Evolutionary conservation across 2,888 invertebrate species (phyloP), one percentile per base, ranked within the genome.

Genomic region (Eristalinus aeneus): DNA sequence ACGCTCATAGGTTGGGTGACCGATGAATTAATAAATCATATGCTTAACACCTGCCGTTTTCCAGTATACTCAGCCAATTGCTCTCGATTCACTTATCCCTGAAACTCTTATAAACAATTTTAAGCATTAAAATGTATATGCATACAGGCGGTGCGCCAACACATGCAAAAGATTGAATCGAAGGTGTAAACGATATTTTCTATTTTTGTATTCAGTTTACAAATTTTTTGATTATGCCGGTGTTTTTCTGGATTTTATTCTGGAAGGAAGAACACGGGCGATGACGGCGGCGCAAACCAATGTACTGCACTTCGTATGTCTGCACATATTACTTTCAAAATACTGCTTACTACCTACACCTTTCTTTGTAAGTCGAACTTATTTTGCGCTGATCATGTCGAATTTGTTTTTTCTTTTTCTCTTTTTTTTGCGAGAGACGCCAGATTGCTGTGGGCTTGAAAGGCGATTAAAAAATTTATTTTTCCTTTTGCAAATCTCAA

Each of bases 1-100:
- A 8, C 39, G 22, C n/a, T 12, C 31, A 22, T 61, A 27, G 46
- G 56, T n/a, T 76, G 20, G 46, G 53, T 65, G 74, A 74, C 65
- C 56, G 32, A 65, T 58, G 64, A 65, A 56, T 73, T 27, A 31
- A 39, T 58, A 64, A 71, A 81, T 65, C 46, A 71, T 39, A 72
- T 67, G 31, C 53, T 54, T 22, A 63, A 56, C 82, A 82, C 77
- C 82, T 82, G 82, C 72, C 46, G 16, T 71, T 77, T 27, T 63
- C 46, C 56, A 64, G 31, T 58, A 65, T 71, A 71, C 75, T 75
- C 65, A 81, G 64, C 31, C 76, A 60, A 67, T 67, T 31, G 36
- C 22, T 67, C 34, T 58, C 46, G 67, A 61, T 82, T 72, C 68
- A 77, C 77, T 77, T 82, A 77, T 72, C 72, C 72, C 39, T 82